Percentiles rank a stretch among this genome's conserved stretches.
Evolutionary conservation across 2,888 invertebrate genomes (phyloP).

Genomic region (Ramazzottius varieornatus): DNA sequence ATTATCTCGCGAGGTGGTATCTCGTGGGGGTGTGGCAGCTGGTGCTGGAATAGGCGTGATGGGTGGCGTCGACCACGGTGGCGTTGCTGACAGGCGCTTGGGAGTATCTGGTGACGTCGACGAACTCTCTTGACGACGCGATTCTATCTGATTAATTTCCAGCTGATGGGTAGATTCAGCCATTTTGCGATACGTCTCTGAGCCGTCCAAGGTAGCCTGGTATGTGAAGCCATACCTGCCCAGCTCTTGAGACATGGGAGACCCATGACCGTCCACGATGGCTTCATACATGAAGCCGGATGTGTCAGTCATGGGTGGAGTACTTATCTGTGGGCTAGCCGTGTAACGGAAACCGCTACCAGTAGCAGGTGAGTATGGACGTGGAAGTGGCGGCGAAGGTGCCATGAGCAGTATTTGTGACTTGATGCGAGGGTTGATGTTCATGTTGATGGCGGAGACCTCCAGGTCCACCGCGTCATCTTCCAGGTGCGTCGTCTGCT

Average conservation of each 20-base stretch:
- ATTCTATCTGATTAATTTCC: neutral
- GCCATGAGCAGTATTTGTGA: neutral
- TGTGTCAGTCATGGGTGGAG: neutral
- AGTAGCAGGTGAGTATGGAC: neutral
- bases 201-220: slow-evolving; percentile 3
- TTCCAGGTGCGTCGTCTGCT: neutral
- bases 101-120: neutral
- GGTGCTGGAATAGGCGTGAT: neutral
- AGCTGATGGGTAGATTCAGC: neutral
- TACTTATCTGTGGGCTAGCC: neutral
- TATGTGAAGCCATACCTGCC: neutral
- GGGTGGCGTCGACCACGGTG: neutral
- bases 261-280: neutral
- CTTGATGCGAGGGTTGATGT: neutral
- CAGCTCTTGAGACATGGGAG: neutral
- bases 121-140: neutral
- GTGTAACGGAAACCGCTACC: neutral
- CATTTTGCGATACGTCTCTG: neutral
- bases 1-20: neutral
- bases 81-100: neutral
- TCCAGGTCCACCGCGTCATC: neutral
- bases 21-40: neutral
- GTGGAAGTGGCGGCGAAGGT: neutral
- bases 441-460: slow-evolving; percentile 1
- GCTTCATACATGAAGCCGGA: slow-evolving; percentile 2